A percentile compares a stretch with the other conserved stretches of the same genome.
Evolutionary conservation across 2,113 vertebrate species (phyloP).

Genomic region (Sturnira hondurensis): DNA sequence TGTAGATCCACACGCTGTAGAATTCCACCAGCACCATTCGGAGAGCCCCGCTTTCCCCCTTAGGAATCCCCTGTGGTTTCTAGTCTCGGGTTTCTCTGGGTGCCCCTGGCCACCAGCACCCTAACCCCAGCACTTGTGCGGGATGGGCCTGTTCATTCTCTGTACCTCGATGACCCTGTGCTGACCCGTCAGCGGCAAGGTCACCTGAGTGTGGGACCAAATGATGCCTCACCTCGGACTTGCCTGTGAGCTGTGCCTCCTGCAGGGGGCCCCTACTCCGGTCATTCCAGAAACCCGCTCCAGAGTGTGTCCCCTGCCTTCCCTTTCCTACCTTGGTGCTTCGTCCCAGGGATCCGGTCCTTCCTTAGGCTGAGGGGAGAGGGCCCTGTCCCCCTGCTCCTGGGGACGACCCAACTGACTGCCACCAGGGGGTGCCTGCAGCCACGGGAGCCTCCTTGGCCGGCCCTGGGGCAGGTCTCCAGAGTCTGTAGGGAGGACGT

Average conservation of each 20-base stretch:
- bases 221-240: not conserved
- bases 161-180: not conserved
- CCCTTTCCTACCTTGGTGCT: not conserved
- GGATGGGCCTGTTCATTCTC: not conserved
- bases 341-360: not conserved
- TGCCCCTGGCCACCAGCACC: not conserved
- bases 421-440: not conserved
- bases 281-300: not conserved
- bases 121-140: not conserved
- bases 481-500: not conserved
- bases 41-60: not conserved
- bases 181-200: rapidly evolving
- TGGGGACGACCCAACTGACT: not conserved
- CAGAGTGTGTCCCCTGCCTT: not conserved
- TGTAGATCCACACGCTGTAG: not conserved
- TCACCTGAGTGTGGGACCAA: not conserved
- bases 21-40: not conserved
- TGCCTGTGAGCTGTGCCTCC: not conserved
- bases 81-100: not conserved
- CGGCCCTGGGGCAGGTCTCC: rapidly evolving
- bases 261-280: not conserved
- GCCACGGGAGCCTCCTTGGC: not conserved
- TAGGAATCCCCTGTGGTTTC: not conserved
- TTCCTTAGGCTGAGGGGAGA: not conserved
- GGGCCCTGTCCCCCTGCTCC: not conserved